A percentile compares a stretch with the other conserved stretches of the same genome.
Evolutionary conservation across 2,797 vertebrate genomes (phyloP).

Genomic region (Bradypodion pumilum): DNA sequence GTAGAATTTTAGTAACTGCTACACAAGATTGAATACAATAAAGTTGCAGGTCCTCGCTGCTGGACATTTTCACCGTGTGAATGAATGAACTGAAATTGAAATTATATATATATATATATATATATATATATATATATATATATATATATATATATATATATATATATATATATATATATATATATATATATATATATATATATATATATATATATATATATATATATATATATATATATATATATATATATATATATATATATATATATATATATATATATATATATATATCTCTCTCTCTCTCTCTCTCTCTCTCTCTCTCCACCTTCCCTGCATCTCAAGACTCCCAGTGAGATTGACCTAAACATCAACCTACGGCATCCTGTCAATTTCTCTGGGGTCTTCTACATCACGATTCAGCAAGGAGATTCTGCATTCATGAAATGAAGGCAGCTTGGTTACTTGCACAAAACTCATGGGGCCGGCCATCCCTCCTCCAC

Average conservation of each 20-base stretch:
- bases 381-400: neutral
- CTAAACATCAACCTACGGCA: constrained; percentile 3
- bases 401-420: constrained; percentile 11
- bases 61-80: constrained; percentile 7
- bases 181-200: constrained; percentile 17
- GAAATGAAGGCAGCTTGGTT: no score
- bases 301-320: no score
- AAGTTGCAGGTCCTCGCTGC: constrained; percentile 54
- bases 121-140: constrained; percentile 18
- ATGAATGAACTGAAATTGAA: constrained; percentile 34
- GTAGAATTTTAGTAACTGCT: constrained; percentile 64
- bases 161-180: constrained; percentile 17
- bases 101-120: neutral
- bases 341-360: constrained; percentile 32
- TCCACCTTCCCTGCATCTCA: constrained; percentile 48
- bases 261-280: constrained; percentile 17
- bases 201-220: constrained; percentile 17
- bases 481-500: no score
- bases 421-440: neutral
- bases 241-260: constrained; percentile 17
- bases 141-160: constrained; percentile 17
- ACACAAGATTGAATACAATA: constrained; percentile 66
- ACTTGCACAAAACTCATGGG: no score
- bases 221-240: constrained; percentile 17
- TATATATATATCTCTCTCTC: no score